These are phyloP conservation scores for Pseudomyrmex gracilis DNA, from an alignment of 1,140 invertebrate species.

Conservation along the genomic window DNA sequence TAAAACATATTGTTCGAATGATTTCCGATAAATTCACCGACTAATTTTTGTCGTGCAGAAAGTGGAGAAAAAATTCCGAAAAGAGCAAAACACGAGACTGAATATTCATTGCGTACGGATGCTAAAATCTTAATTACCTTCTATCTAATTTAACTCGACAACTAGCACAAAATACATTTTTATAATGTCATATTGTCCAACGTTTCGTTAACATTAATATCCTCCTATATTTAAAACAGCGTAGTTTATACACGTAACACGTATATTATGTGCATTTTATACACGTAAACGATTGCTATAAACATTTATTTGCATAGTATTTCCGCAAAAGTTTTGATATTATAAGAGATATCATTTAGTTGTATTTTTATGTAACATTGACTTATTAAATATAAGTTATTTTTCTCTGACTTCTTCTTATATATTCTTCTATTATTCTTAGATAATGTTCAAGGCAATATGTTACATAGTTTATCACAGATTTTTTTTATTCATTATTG, in stretches of 20 bases:
- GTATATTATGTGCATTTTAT: conserved; percentile 30
- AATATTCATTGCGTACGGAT: conserved; percentile 17
- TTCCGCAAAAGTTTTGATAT: conserved; percentile 24
- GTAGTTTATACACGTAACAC: too few species aligned
- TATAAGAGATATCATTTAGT: neutral
- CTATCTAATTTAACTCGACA: conserved; percentile 64
- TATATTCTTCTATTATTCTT: too few species aligned
- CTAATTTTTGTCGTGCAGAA: neutral
- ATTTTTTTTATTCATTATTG: conserved; percentile 10
- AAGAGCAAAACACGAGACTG: conserved; percentile 11
- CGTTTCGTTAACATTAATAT: conserved; percentile 57
- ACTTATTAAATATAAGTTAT: neutral
- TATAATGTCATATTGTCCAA: conserved; percentile 36
- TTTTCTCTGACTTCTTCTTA: conserved; percentile 17
- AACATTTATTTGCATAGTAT: conserved; percentile 23
- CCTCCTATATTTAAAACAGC: conserved; percentile 29
- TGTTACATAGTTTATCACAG: neutral
- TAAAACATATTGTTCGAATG: neutral
- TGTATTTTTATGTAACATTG: neutral
- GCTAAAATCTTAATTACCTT: conserved; percentile 60
- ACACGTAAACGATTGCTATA: neutral
- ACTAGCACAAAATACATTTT: conserved; percentile 58
- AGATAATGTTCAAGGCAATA: neutral
- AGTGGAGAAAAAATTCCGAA: conserved; percentile 12
- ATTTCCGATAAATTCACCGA: neutral